A percentile compares a stretch with the other conserved stretches of the same genome.
Conservation (phyloP, 2,113 vertebrate genomes). For the Colius striatus region DNA sequence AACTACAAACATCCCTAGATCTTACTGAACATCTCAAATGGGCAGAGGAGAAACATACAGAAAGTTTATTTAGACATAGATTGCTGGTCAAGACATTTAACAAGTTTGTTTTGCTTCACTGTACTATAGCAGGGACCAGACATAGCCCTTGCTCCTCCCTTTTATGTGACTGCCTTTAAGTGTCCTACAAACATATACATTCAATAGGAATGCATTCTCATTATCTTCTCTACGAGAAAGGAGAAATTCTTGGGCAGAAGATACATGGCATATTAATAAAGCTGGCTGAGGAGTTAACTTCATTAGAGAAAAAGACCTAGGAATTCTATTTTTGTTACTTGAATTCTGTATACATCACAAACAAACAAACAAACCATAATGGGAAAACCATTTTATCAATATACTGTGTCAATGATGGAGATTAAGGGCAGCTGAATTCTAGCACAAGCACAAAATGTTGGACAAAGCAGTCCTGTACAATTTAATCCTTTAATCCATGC, state of each 20-base stretch:
- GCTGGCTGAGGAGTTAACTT: not conserved
- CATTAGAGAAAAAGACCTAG: not conserved
- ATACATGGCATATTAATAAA: not conserved
- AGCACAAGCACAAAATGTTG: not conserved
- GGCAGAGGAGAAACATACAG: not conserved
- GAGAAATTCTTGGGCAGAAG: not conserved
- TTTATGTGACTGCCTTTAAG: not conserved
- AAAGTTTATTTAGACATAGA: not conserved
- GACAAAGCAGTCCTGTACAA: not conserved
- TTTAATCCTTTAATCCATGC: constrained; percentile 49
- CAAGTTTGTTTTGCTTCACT: not conserved
- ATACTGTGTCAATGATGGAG: not conserved
- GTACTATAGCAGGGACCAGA: not conserved
- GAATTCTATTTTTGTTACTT: not conserved
- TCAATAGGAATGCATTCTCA: not conserved
- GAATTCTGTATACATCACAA: not conserved
- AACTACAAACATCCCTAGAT: not conserved
- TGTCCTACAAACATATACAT: not conserved
- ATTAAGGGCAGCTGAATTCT: constrained; percentile 29
- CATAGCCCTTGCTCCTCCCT: not conserved
- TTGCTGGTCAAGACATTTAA: not conserved
- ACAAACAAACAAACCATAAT: not conserved
- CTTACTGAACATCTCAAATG: not conserved
- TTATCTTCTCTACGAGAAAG: not conserved
- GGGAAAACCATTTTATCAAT: not conserved